Conservation (phyloP, 2,797 vertebrate species). For the Anisognathus igniventris region DNA sequence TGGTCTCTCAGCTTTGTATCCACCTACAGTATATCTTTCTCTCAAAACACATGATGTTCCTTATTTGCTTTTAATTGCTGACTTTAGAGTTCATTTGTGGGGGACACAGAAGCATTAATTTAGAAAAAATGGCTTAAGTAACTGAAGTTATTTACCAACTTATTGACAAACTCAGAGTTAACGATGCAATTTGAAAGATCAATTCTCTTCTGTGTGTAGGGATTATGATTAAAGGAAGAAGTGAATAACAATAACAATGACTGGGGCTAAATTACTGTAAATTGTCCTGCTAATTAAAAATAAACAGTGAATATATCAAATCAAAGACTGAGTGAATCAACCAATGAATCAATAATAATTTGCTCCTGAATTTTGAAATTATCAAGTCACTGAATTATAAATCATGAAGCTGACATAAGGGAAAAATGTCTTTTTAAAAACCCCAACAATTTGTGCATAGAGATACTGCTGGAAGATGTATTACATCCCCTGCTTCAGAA, state of each 20-base stretch:
- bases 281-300: conserved; percentile 20
- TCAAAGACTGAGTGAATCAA: background rate
- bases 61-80: background rate
- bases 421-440: background rate
- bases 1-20: background rate
- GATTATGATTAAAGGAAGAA: conserved; percentile 15
- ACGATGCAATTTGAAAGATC: background rate
- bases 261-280: background rate
- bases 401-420: background rate
- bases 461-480: background rate
- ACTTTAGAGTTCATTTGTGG: background rate
- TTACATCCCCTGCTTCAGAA: background rate
- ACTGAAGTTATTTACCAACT: background rate
- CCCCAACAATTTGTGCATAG: background rate
- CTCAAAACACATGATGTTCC: background rate
- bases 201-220: background rate
- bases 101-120: background rate
- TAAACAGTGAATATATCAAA: conserved; percentile 4
- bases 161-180: background rate
- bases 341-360: background rate
- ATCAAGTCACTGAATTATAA: background rate
- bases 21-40: background rate
- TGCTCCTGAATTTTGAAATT: conserved; percentile 2
- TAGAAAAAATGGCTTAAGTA: background rate
- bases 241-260: background rate